A percentile compares a stretch with the other conserved stretches of the same genome.
phyloP scores from a whole-genome alignment of 2,797 vertebrate species.

The Chanos chanos region DNA sequence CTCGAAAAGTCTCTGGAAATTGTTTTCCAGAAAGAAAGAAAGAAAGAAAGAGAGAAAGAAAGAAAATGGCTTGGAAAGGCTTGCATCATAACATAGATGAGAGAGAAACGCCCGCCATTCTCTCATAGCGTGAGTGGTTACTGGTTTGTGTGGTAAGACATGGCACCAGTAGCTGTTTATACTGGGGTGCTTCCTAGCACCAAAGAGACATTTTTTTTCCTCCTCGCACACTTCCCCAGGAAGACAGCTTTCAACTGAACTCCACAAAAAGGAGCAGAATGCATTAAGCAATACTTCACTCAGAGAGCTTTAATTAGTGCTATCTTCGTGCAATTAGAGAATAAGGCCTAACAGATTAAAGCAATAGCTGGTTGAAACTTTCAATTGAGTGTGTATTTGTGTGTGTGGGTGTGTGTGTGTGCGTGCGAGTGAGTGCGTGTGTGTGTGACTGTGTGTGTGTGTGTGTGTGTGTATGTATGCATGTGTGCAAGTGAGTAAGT shows the following conservation, averaged over 20 bases:
- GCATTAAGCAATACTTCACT: slow-evolving; percentile 19
- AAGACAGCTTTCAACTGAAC: too few relatives aligned
- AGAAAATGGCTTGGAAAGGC: too few relatives aligned
- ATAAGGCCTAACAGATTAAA: slow-evolving; percentile 17
- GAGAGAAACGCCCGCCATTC: too few relatives aligned
- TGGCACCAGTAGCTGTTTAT: too few relatives aligned
- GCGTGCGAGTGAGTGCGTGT: background rate
- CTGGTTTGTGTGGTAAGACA: too few relatives aligned
- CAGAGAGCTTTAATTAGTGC: slow-evolving; percentile 23
- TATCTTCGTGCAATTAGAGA: slow-evolving; percentile 25
- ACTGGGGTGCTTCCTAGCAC: background rate
- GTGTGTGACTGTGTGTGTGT: background rate
- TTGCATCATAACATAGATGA: too few relatives aligned
- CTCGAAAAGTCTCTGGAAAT: background rate
- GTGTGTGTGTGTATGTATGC: background rate
- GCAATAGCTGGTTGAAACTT: background rate
- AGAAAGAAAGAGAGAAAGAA: too few relatives aligned
- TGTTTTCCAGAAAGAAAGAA: too few relatives aligned
- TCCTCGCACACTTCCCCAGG: slow-evolving; percentile 4
- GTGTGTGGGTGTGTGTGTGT: slow-evolving; percentile 18
- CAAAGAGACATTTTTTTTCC: slow-evolving; percentile 22
- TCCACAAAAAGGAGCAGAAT: background rate
- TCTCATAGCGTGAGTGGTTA: too few relatives aligned
- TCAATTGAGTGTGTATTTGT: background rate
- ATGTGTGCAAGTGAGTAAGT: background rate